Conservation (phyloP, 1,140 invertebrate genomes). For the Sitobion miscanthi region DNA sequence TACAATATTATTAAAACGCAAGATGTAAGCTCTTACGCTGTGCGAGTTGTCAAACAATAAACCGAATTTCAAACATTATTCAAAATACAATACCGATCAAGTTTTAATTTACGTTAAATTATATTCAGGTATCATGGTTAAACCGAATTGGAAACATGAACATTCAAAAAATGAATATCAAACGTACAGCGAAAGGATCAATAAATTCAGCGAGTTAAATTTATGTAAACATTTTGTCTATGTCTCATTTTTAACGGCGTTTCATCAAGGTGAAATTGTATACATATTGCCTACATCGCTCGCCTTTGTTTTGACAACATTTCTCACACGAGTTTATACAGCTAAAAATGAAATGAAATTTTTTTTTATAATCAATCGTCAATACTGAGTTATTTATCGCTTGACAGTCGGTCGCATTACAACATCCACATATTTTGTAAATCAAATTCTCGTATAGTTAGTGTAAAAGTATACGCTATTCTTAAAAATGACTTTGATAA, state of each 20-base stretch:
- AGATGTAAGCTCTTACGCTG: not conserved
- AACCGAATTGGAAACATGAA: not conserved
- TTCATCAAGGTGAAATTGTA: not conserved
- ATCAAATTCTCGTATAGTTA: not conserved
- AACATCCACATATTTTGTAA: not conserved
- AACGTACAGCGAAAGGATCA: not conserved
- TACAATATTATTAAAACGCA: not conserved
- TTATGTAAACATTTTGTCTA: not conserved
- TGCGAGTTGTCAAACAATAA: constrained; percentile 8
- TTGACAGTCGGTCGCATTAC: not conserved
- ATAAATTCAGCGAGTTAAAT: not conserved
- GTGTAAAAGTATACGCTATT: not conserved
- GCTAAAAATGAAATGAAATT: not conserved
- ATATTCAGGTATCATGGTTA: not conserved
- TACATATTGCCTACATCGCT: not conserved
- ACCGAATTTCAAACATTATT: not conserved
- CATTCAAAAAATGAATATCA: not conserved
- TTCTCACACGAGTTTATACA: not conserved
- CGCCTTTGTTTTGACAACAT: not conserved
- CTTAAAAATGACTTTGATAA: not conserved
- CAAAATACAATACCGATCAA: not conserved
- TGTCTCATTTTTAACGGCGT: not conserved
- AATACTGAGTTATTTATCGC: not conserved
- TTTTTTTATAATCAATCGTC: not conserved
- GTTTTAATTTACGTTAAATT: not conserved